phyloP scores from a whole-genome alignment of 2,113 vertebrate genomes.

The Cricetomys ansorgei region DNA sequence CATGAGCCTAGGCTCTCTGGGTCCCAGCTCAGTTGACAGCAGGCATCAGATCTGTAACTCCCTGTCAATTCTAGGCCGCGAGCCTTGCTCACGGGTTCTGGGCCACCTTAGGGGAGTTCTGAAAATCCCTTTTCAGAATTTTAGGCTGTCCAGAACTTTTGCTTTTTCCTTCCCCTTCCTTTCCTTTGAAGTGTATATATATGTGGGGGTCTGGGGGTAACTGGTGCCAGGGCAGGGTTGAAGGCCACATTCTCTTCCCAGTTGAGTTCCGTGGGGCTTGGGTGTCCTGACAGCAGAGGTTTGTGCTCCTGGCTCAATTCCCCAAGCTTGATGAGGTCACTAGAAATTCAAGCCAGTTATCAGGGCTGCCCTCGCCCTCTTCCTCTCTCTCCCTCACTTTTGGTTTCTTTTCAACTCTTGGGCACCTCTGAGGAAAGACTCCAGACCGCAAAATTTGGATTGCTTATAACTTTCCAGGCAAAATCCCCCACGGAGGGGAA shows the following conservation, averaged over 20 bases:
- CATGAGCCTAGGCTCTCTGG: background rate
- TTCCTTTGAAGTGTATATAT: background rate
- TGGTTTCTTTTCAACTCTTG: slow-evolving; percentile 57
- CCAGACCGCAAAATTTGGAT: background rate
- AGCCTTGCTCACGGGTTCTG: background rate
- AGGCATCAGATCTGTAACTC: background rate
- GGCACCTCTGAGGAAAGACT: slow-evolving; percentile 40
- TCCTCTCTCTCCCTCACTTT: background rate
- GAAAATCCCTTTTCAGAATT: slow-evolving; percentile 48
- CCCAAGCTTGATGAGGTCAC: slow-evolving; percentile 67
- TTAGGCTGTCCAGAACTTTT: background rate
- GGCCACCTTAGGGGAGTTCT: background rate
- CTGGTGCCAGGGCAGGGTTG: background rate
- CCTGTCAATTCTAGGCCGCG: background rate
- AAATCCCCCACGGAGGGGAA: slow-evolving; percentile 80
- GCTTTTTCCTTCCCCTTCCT: background rate
- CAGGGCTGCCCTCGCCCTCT: background rate
- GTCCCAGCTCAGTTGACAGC: background rate
- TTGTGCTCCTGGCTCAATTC: slow-evolving; percentile 7
- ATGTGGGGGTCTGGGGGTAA: too few relatives aligned
- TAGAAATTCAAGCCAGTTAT: slow-evolving; percentile 71
- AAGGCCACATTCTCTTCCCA: background rate
- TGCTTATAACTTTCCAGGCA: slow-evolving; percentile 82
- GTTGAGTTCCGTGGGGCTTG: background rate
- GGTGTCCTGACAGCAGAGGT: background rate